Conservation (phyloP, 2,797 vertebrate genomes). For the Smutsia temminckii region DNA sequence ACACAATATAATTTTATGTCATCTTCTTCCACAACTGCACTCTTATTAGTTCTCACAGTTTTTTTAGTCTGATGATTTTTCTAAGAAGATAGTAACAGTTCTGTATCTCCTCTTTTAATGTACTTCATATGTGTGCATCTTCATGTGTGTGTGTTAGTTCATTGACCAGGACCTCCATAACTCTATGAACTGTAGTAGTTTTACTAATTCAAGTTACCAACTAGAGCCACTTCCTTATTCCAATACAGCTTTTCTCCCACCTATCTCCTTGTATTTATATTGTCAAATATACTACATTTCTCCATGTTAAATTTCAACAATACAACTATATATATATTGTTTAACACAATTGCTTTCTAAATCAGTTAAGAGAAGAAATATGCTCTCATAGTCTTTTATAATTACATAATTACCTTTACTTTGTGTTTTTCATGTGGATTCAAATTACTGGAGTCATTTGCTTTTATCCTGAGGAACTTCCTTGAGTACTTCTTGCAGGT, state of each 20-base stretch:
- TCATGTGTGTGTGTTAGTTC: neutral
- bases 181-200: neutral
- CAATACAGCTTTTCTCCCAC: neutral
- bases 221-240: neutral
- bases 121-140: neutral
- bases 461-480: neutral
- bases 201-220: neutral
- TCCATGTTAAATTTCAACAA: neutral
- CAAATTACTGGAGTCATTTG: neutral
- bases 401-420: neutral
- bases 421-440: neutral
- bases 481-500: neutral
- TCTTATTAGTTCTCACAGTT: neutral
- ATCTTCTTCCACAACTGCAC: constrained; percentile 13
- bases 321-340: neutral
- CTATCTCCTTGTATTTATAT: neutral
- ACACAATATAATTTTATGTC: neutral
- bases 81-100: neutral
- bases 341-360: neutral
- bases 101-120: neutral
- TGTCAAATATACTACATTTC: neutral
- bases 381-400: neutral
- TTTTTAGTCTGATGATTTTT: neutral
- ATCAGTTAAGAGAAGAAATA: neutral
- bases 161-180: neutral